These are phyloP conservation scores for Ictalurus furcatus DNA, from an alignment of 2,113 vertebrate genomes.

Conservation along the genomic window DNA sequence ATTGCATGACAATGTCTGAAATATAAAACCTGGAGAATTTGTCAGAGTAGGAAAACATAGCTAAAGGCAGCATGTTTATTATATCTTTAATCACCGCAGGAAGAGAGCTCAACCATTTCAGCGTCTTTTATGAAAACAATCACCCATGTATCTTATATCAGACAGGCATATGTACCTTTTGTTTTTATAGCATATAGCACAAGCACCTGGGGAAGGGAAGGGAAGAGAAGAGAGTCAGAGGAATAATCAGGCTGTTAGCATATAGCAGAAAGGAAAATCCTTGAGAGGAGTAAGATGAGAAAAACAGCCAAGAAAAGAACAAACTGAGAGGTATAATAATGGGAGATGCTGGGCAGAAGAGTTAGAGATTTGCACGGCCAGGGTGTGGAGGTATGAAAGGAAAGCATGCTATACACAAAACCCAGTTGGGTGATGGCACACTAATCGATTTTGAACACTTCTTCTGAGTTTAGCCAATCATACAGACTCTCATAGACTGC, in stretches of 20 bases:
- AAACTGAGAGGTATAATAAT: constrained; percentile 12
- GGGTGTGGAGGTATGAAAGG: constrained; percentile 70
- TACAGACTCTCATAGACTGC: constrained; percentile 67
- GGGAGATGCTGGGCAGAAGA: constrained; percentile 44
- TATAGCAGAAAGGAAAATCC: constrained; percentile 29
- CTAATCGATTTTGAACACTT: constrained; percentile 79
- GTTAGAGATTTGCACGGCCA: constrained; percentile 65
- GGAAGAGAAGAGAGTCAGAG: not conserved
- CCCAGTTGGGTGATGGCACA: constrained; percentile 71
- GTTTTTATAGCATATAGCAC: not conserved
- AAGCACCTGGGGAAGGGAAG: not conserved
- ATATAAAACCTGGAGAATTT: constrained; percentile 65
- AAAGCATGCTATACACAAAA: constrained; percentile 70
- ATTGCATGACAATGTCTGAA: constrained; percentile 59
- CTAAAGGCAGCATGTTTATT: constrained; percentile 56
- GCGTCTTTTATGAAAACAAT: constrained; percentile 1
- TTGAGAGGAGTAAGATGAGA: constrained; percentile 4
- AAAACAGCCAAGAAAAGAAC: constrained; percentile 22
- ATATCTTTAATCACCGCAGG: constrained; percentile 60
- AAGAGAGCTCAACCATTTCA: not conserved
- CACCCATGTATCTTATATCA: not conserved
- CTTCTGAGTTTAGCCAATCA: constrained; percentile 71
- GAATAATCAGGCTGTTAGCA: not conserved
- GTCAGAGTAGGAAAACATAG: constrained; percentile 43
- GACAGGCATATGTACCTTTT: constrained; percentile 8